A percentile compares a stretch with the other conserved stretches of the same genome.
These are phyloP conservation scores for Dastarcus helophoroides DNA, from an alignment of 2,888 invertebrate species.

Conservation along the genomic window DNA sequence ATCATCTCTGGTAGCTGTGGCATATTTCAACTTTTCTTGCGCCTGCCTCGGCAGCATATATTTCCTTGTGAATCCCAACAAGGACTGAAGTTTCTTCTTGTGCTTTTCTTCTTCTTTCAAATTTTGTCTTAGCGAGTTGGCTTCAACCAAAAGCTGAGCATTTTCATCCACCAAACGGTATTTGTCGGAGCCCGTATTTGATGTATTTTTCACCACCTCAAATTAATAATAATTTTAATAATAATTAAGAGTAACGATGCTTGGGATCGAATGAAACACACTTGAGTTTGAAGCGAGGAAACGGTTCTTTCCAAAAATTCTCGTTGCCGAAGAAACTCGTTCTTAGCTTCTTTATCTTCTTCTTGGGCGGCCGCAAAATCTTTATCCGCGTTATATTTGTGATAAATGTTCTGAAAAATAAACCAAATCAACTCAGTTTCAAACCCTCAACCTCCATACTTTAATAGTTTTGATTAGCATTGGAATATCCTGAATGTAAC, in stretches of 20 bases:
- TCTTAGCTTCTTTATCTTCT: slow-evolving; percentile 59
- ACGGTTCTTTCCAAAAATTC: slow-evolving; percentile 67
- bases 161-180: slow-evolving; percentile 53
- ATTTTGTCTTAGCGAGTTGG: slow-evolving; percentile 61
- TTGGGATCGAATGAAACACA: too few relatives aligned
- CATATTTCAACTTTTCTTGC: slow-evolving; percentile 50
- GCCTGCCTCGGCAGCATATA: slow-evolving; percentile 49
- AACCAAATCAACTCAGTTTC: not conserved
- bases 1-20: slow-evolving; percentile 48
- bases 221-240: slow-evolving; percentile 5
- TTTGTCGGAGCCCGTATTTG: slow-evolving; percentile 32
- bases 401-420: slow-evolving; percentile 45
- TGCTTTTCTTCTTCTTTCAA: slow-evolving; percentile 53
- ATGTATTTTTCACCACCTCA: slow-evolving; percentile 32
- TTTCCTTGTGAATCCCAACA: slow-evolving; percentile 51
- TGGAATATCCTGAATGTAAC: slow-evolving; percentile 64
- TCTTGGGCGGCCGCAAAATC: slow-evolving; percentile 54
- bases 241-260: slow-evolving; percentile 7
- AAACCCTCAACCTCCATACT: slow-evolving; percentile 29
- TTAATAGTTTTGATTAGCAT: slow-evolving; percentile 46
- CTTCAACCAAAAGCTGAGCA: slow-evolving; percentile 61
- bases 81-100: slow-evolving; percentile 59
- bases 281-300: slow-evolving; percentile 40
- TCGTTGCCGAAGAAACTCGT: slow-evolving; percentile 68
- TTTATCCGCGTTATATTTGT: slow-evolving; percentile 59